Percentiles rank a stretch among this genome's conserved stretches.
Evolutionary conservation across 1,140 invertebrate genomes (phyloP).

Genomic region (Zaprionus tsacasi): DNA sequence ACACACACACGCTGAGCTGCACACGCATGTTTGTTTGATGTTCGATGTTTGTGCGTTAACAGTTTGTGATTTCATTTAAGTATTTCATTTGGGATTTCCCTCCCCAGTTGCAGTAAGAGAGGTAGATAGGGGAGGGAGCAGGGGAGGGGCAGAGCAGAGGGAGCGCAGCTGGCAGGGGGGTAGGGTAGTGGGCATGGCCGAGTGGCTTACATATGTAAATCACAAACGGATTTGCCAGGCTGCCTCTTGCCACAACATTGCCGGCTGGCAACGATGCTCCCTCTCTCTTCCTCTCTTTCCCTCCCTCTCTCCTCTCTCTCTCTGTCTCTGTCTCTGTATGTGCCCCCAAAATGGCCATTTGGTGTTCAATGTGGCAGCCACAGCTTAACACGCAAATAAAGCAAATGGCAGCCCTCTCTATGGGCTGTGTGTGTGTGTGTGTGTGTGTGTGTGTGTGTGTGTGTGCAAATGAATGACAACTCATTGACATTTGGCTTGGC

Average conservation of each 20-base stretch:
- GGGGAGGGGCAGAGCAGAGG: background rate
- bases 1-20: constrained; percentile 1
- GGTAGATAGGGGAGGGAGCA: background rate
- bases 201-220: constrained; percentile 55
- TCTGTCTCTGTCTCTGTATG: no score
- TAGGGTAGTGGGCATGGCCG: background rate
- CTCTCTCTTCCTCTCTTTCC: no score
- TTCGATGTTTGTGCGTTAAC: constrained; percentile 49
- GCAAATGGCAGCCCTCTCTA: constrained; percentile 4
- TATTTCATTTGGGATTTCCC: constrained; percentile 52
- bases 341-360: constrained; percentile 59
- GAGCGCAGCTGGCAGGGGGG: no score
- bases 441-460: background rate
- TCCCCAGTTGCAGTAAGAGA: background rate
- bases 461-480: constrained; percentile 30
- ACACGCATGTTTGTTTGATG: constrained; percentile 42
- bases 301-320: no score
- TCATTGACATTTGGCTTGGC: constrained; percentile 33
- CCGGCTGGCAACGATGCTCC: background rate
- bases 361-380: constrained; percentile 61
- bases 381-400: constrained; percentile 55
- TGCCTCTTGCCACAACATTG: background rate
- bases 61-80: constrained; percentile 57
- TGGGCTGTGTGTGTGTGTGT: background rate
- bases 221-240: constrained; percentile 35